Conservation (phyloP, 2,113 vertebrate species). For the Corythaeola cristata region DNA sequence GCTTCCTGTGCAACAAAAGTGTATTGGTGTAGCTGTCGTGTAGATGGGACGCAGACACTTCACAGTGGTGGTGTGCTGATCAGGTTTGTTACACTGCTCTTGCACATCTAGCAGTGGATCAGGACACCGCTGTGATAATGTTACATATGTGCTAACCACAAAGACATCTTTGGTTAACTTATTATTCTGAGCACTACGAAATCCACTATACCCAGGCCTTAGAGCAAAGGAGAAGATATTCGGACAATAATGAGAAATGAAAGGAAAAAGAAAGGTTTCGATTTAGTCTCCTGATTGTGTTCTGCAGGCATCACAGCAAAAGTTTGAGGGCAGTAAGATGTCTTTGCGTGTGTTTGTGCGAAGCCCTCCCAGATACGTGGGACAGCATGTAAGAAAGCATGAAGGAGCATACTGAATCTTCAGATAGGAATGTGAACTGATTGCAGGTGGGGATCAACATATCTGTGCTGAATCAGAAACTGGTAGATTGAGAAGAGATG, state of each 20-base stretch:
- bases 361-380: not conserved
- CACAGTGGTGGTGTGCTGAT: not conserved
- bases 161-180: not conserved
- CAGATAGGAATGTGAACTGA: not conserved
- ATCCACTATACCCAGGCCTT: not conserved
- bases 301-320: not conserved
- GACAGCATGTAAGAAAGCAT: not conserved
- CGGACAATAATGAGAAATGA: not conserved
- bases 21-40: not conserved
- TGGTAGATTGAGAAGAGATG: not conserved
- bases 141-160: not conserved
- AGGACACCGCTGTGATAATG: not conserved
- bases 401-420: not conserved
- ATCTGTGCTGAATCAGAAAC: not conserved
- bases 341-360: not conserved
- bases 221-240: not conserved
- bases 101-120: not conserved
- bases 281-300: not conserved
- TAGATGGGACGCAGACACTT: not conserved
- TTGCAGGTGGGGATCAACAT: not conserved
- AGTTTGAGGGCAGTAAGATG: not conserved
- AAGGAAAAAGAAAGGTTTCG: not conserved
- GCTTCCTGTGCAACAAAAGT: not conserved
- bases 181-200: not conserved
- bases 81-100: rapidly evolving